Evolutionary conservation across 2,797 vertebrate species (phyloP).

Genomic region (Spinus olivaceus): DNA sequence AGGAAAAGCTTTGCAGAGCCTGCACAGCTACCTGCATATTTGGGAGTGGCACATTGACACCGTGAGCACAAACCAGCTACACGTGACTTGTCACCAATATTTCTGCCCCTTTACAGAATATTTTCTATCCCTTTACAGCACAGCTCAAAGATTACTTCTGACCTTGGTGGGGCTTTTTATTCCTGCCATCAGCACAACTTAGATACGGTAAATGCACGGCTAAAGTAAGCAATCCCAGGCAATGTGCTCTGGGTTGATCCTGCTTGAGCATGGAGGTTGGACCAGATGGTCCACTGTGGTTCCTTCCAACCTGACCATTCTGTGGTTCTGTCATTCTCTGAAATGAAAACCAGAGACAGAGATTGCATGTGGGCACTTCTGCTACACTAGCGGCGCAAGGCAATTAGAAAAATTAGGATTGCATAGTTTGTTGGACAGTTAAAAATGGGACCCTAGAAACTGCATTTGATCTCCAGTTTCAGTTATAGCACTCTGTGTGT

Average conservation of each 20-base stretch:
- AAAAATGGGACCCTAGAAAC: not conserved
- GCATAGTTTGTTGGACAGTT: not conserved
- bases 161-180: not conserved
- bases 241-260: not conserved
- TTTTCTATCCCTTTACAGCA: not conserved
- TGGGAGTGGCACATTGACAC: not conserved
- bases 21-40: not conserved
- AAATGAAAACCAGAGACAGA: not conserved
- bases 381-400: not conserved
- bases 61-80: not conserved
- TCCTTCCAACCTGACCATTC: not conserved
- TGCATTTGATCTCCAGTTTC: not conserved
- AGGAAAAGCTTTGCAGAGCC: not conserved
- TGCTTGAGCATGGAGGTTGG: not conserved
- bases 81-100: not conserved
- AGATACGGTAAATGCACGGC: not conserved
- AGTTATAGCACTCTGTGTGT: not conserved
- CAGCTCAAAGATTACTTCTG: not conserved
- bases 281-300: not conserved
- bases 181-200: not conserved
- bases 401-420: not conserved
- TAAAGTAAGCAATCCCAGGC: not conserved
- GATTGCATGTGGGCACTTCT: fast-evolving
- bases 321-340: not conserved
- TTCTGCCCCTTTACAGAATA: not conserved